phyloP scores from a whole-genome alignment of 2,113 vertebrate genomes.

The Polyodon spathula region DNA sequence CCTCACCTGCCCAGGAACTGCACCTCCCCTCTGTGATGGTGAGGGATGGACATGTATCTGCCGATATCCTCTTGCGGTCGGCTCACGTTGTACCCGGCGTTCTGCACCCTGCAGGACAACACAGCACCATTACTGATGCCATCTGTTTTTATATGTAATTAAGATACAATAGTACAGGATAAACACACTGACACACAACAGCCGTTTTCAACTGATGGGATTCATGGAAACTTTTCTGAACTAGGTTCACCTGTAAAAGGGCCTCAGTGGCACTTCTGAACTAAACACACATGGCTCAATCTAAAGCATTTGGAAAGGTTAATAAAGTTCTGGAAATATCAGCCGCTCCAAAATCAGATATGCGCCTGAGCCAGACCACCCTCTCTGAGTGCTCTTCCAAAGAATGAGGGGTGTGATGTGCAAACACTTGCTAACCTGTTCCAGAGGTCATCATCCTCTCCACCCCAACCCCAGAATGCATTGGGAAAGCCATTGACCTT shows the following conservation, averaged over 20 bases:
- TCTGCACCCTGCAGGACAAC: constrained; percentile 65
- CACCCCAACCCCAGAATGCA: constrained; percentile 96
- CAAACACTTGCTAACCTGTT: constrained; percentile 65
- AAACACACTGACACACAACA: constrained; percentile 10
- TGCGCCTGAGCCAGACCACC: too few species aligned
- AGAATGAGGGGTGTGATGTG: too few species aligned
- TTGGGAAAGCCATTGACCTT: constrained; percentile 95
- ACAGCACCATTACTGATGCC: neutral
- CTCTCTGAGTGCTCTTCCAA: too few species aligned
- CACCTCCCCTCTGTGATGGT: constrained; percentile 90
- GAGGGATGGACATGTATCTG: constrained; percentile 92
- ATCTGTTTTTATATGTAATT: too few species aligned
- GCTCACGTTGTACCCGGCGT: constrained; percentile 77
- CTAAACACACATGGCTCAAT: too few species aligned
- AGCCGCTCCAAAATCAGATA: too few species aligned
- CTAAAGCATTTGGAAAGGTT: too few species aligned
- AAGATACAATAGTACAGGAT: neutral
- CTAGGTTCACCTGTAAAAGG: too few species aligned
- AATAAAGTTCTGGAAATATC: too few species aligned
- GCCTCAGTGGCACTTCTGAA: too few species aligned
- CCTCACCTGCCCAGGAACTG: constrained; percentile 88
- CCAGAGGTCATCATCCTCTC: constrained; percentile 91
- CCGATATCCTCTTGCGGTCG: constrained; percentile 85
- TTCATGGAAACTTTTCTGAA: too few species aligned
- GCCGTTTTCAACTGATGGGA: too few species aligned